Percentiles rank a stretch among this genome's conserved stretches.
These are phyloP conservation scores for Rhagium mordax DNA, from an alignment of 2,888 invertebrate genomes.

Conservation along the genomic window DNA sequence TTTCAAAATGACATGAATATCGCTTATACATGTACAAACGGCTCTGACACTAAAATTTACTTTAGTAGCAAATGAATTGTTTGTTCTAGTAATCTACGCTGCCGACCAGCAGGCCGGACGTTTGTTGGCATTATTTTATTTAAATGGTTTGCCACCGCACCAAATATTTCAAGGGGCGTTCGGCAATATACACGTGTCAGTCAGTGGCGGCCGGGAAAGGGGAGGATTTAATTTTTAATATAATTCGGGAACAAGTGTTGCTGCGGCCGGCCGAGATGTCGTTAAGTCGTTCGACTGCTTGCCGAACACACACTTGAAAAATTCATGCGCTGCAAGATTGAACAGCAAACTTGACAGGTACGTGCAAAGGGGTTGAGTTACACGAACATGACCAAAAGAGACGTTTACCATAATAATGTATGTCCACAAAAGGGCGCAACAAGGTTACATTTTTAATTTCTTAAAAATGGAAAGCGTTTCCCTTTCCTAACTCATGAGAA, in stretches of 20 bases:
- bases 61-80: conserved; percentile 61
- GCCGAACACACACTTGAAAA: not conserved
- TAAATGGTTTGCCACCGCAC: conserved; percentile 42
- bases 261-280: not conserved
- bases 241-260: not conserved
- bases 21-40: conserved; percentile 44
- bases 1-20: conserved; percentile 58
- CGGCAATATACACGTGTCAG: conserved; percentile 30
- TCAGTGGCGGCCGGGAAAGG: conserved; percentile 14
- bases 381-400: too few species aligned
- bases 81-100: conserved; percentile 59
- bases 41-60: conserved; percentile 57
- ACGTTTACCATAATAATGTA: too few species aligned
- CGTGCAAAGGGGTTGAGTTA: not conserved
- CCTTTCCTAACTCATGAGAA: too few species aligned
- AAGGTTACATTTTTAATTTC: too few species aligned
- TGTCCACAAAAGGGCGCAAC: too few species aligned
- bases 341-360: not conserved
- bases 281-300: not conserved
- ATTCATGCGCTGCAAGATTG: not conserved
- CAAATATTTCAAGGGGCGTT: conserved; percentile 34
- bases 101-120: conserved; percentile 42
- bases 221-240: conserved; percentile 21
- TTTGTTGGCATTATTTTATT: conserved; percentile 54
- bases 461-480: too few species aligned